Percentiles rank a stretch among this genome's conserved stretches.
These are phyloP conservation scores for Lytechinus pictus DNA, from an alignment of 35 echinoderm and acorn worm genomes.

Conservation along the genomic window DNA sequence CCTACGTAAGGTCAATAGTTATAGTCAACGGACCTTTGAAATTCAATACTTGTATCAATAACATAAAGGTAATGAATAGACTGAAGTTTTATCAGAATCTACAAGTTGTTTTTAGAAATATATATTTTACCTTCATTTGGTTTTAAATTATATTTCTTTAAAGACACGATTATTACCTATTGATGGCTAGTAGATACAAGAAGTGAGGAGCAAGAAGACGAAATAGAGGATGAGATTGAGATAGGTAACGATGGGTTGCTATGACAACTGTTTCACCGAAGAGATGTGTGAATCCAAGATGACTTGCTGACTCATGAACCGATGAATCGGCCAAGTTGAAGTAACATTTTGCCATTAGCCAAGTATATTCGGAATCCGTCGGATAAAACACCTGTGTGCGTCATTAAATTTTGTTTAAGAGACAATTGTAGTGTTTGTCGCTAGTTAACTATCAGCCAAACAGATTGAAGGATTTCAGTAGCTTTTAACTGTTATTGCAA, in stretches of 20 bases:
- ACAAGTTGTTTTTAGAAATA: neutral
- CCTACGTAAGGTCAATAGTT: no score
- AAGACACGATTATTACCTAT: slow-evolving; percentile 31
- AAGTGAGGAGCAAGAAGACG: slow-evolving; percentile 76
- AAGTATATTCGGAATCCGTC: slow-evolving; percentile 65
- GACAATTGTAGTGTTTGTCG: neutral
- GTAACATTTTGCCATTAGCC: slow-evolving; percentile 76
- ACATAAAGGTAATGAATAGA: no score
- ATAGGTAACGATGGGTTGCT: slow-evolving; percentile 52
- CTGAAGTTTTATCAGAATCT: neutral
- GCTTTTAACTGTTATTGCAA: neutral
- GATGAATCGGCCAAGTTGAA: slow-evolving; percentile 78
- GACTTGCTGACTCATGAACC: slow-evolving; percentile 67
- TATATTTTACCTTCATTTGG: neutral
- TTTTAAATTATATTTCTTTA: neutral
- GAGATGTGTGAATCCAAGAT: slow-evolving; percentile 81
- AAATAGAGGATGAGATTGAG: slow-evolving; percentile 72
- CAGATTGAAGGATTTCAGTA: neutral
- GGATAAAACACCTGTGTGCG: slow-evolving; percentile 62
- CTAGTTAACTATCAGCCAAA: neutral
- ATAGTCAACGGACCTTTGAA: no score
- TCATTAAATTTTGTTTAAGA: neutral
- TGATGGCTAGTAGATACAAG: slow-evolving; percentile 72
- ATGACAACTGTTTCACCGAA: slow-evolving; percentile 60
- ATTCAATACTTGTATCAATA: no score